Conservation (phyloP, 2,113 vertebrate genomes). For the Egretta garzetta region DNA sequence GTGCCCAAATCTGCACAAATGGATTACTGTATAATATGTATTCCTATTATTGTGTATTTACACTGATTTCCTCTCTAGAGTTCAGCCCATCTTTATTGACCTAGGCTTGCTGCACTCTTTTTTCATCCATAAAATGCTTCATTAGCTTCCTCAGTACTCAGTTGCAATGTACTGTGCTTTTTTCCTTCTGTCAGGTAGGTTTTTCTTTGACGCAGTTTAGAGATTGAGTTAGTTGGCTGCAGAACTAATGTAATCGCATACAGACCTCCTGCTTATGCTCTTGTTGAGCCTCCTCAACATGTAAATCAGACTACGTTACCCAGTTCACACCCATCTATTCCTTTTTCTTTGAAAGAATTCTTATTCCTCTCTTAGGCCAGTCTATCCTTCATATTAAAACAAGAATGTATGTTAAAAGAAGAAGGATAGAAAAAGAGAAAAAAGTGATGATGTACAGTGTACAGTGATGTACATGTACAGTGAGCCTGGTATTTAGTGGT, state of each 20-base stretch:
- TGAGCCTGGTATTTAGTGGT: neutral
- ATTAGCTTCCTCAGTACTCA: neutral
- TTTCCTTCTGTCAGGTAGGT: neutral
- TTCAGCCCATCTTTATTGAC: neutral
- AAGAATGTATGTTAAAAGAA: neutral
- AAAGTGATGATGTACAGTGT: neutral
- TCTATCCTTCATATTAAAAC: neutral
- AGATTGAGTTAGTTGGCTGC: neutral
- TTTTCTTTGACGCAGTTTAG: neutral
- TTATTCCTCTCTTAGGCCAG: neutral
- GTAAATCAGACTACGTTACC: neutral
- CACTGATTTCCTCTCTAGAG: neutral
- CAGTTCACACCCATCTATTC: neutral
- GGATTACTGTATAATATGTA: neutral
- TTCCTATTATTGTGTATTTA: neutral
- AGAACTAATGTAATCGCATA: neutral
- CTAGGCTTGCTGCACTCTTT: neutral
- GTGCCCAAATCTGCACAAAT: neutral
- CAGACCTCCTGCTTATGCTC: neutral
- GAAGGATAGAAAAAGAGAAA: neutral
- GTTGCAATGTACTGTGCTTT: neutral
- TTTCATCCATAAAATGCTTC: neutral
- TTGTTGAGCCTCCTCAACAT: neutral
- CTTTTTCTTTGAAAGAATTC: neutral
- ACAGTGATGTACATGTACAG: too few relatives aligned